Base-by-base conservation (phyloP, 1,140 invertebrate genomes). In the Arion vulgaris region DNA sequence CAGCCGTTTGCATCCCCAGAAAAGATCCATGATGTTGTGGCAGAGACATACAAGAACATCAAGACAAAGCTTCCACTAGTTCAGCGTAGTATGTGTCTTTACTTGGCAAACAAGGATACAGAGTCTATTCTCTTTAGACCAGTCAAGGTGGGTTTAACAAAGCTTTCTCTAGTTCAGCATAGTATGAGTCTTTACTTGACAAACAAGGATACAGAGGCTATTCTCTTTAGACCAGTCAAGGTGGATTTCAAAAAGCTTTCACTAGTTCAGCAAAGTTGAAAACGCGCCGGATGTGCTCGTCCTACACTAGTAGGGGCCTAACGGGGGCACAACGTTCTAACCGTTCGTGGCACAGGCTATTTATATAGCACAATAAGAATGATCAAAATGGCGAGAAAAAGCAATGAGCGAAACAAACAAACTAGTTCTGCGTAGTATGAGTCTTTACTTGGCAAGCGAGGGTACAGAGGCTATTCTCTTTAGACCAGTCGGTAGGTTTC, bases 121-220 rank as follows among this genome's bases (percentile, higher is more conserved):
- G 97, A 99, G 91, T 97, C 97, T 87, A 98, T 99, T 90, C 93
- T 99, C 0, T 98, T 98, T 88, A 94, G 97, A 80, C 98, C 97
- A 11, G 96, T 99, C 49, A 96, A 96, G 90, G 95, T 96, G 73
- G 7, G n/a, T 34, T 51, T 45, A 45, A 38, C 38, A 45, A 45
- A 96, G 85, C 93, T 98, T 38, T 95, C 96, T 0, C 93, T 93
- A 5, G 92, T 99, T 5, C 96, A 98, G 87, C 94, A 95, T 0
- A 96, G 95, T 11, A 97, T 99, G 97, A 95, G 97, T 86, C 93
- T 99, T 0, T 99, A 99, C 92, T 93, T 99, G 28, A 96, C 97
- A n/a, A 99, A 99, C 93, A 95, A 95, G 85, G 98, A 99, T 92
- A 99, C 98, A 0, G 97, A 99, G 91, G 97, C 97, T 87, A 98